A percentile compares a stretch with the other conserved stretches of the same genome.
Conservation (phyloP, 2,888 invertebrate species). For the Pterostichus madidus region DNA sequence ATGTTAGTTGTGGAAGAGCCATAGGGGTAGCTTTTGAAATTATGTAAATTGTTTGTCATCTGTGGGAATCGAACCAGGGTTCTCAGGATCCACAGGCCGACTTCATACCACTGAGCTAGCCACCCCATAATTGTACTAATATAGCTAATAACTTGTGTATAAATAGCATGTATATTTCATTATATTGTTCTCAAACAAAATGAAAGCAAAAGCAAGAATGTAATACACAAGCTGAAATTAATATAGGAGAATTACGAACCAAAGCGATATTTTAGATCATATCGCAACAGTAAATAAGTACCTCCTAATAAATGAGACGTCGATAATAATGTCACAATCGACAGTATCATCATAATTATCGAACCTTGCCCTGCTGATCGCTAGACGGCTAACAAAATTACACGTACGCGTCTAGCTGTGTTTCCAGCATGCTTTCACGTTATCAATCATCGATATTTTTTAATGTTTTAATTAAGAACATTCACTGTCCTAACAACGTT, state of each 20-base stretch:
- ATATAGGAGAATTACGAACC: neutral
- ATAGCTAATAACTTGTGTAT: no score
- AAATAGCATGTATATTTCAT: no score
- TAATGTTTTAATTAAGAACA: conserved; percentile 61
- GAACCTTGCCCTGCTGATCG: conserved; percentile 11
- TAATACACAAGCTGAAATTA: neutral
- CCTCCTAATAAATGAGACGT: conserved; percentile 45
- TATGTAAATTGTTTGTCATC: no score
- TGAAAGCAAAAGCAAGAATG: no score
- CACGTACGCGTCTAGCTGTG: conserved; percentile 13
- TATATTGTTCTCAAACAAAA: no score
- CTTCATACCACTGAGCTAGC: no score
- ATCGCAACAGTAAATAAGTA: conserved; percentile 32
- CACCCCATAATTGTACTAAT: no score
- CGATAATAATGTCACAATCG: conserved; percentile 50
- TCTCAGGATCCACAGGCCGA: no score
- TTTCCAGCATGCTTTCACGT: conserved; percentile 31
- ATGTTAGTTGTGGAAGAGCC: no score
- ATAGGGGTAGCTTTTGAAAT: no score
- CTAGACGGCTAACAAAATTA: conserved; percentile 30
- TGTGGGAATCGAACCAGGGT: no score
- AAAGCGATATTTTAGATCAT: conserved; percentile 21
- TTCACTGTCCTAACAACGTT: conserved; percentile 42
- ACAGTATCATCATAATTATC: conserved; percentile 43
- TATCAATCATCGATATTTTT: conserved; percentile 56